Evolutionary conservation across 2,888 invertebrate genomes (phyloP), one percentile per base, ranked within the genome.

Genomic region (Polylopha cassiicola): DNA sequence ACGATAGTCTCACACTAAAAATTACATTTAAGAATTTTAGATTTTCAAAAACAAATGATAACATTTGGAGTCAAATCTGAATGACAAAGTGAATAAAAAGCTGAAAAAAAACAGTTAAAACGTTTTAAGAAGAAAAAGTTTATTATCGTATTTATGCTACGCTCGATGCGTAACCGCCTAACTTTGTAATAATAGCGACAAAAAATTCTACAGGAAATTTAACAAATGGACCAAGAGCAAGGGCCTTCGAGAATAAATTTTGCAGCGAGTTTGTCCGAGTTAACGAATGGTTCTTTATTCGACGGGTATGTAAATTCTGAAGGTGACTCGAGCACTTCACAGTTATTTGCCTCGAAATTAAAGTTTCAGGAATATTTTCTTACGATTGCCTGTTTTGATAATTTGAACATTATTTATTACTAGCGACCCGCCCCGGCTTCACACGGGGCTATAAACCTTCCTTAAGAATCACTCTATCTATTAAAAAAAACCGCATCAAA

Each of bases 221-320:
- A 21, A 34, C 20, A 34, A 39, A 29, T 15, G n/a, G n/a, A n/a
- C n/a, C n/a, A n/a, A n/a, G n/a, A n/a, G 29, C 14, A 18, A 30
- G 16, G 2, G 22, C 34, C 23, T 39, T 24, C 20, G 29, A 15
- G 18, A 18, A 57, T 55, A 52, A 58, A 63, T 62, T 60, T 59
- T 55, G 47, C 48, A 46, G 51, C 39, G 52, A 60, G 51, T 43
- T 50, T 39, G 44, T 54, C 42, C n/a, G 50, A 54, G 47, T 52
- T 52, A 60, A 58, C 46, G 45, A 55, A 53, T 46, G 44, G 46
- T 55, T 52, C 44, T 32, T 45, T 46, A 31, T 21, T 28, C 18
- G 39, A 33, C 10, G 37, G 45, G 46, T 54, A 60, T 61, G 58
- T 54, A 61, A 61, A 61, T 61, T 59, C 47, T 16, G 37, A 52